Conservation (phyloP, 1,140 invertebrate species). For the Drosophila saltans region DNA sequence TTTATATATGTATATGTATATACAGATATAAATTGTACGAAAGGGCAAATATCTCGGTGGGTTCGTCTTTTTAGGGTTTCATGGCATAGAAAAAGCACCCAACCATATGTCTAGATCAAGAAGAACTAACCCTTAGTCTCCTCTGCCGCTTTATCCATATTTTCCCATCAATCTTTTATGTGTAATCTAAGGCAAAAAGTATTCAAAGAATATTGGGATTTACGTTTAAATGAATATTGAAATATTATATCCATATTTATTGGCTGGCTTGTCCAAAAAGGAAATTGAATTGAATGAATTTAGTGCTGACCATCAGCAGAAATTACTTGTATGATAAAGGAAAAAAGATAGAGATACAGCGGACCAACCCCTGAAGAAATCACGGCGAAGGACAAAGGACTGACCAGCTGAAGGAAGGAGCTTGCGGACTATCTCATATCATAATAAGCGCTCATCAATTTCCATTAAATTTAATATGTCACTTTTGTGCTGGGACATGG, state of each 20-base stretch:
- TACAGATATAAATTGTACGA: too few species aligned
- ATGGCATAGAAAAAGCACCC: too few species aligned
- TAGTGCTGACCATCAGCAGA: conserved; percentile 76
- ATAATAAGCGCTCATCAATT: conserved; percentile 82
- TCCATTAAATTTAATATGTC: conserved; percentile 82
- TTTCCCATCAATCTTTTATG: conserved; percentile 53
- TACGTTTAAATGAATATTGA: conserved; percentile 75
- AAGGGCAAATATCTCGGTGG: too few species aligned
- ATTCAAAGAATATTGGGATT: conserved; percentile 58
- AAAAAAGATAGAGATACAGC: conserved; percentile 34
- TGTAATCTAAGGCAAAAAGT: conserved; percentile 14
- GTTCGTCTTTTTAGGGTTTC: too few species aligned
- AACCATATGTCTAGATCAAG: too few species aligned
- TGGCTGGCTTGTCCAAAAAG: conserved; percentile 52
- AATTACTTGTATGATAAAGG: conserved; percentile 77
- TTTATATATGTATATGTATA: too few species aligned
- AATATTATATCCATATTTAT: conserved; percentile 81
- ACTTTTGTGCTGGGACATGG: conserved; percentile 61
- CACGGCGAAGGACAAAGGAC: conserved; percentile 40
- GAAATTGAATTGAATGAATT: conserved; percentile 80
- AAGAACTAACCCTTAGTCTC: too few species aligned
- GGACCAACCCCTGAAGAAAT: conserved; percentile 12
- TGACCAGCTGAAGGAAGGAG: conserved; percentile 7
- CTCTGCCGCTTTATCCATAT: not conserved
- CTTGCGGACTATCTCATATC: conserved; percentile 70